Conservation (phyloP, 2,797 vertebrate genomes). For the Anniella stebbinsi region DNA sequence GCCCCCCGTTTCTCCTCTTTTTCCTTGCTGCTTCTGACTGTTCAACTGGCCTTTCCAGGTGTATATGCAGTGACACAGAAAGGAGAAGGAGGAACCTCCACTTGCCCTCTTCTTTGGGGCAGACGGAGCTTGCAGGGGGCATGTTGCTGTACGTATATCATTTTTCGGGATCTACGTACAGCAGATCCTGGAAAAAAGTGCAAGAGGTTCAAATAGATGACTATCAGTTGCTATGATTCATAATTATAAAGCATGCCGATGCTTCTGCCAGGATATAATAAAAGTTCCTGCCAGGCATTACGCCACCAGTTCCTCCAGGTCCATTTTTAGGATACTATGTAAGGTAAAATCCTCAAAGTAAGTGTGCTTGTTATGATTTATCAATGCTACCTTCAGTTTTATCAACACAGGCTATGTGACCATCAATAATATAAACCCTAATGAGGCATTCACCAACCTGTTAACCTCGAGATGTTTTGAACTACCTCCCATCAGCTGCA, state of each 20-base stretch:
- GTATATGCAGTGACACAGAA: background rate
- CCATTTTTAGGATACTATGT: background rate
- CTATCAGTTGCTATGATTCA: background rate
- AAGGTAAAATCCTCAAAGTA: background rate
- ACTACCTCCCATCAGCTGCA: too few relatives aligned
- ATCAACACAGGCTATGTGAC: background rate
- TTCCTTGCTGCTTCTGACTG: background rate
- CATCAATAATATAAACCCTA: background rate
- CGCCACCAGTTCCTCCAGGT: background rate
- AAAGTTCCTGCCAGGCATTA: too few relatives aligned
- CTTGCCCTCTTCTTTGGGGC: too few relatives aligned
- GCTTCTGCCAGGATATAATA: background rate
- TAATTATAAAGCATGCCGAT: background rate
- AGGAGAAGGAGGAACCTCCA: background rate
- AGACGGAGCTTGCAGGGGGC: background rate
- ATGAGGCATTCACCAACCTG: too few relatives aligned
- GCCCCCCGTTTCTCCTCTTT: background rate
- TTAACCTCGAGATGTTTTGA: too few relatives aligned
- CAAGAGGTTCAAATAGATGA: background rate
- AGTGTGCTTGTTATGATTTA: fast-evolving
- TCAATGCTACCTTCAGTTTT: background rate
- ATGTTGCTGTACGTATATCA: background rate
- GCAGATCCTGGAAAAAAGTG: background rate
- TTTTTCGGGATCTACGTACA: background rate
- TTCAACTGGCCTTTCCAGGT: background rate